Base-by-base conservation (phyloP, 2,113 vertebrate species). In the Macrotus californicus region DNA sequence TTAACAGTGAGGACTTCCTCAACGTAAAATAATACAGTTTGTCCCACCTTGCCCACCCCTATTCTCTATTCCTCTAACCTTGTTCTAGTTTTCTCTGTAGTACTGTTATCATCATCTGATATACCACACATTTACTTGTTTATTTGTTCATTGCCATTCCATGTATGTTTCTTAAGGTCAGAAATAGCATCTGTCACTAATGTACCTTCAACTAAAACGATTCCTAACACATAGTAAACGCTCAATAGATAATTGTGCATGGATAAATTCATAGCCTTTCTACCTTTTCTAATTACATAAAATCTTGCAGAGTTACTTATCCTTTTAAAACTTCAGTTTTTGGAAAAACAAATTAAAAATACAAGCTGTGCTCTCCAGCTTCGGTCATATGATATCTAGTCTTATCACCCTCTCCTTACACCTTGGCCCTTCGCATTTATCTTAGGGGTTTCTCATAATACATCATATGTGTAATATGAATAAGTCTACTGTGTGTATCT, bases 181-280 rank as follows among this genome's bases (percentile, higher is more conserved):
- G 4, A 16, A 11, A 54, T 6, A n/a, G 54, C 29, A 31, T 72
- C n/a, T 61, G 16, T 83, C 18, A 82, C 16, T 26, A 13, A 1
- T 59, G 3, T 64, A n/a, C 31, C 39, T 16, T 84, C 21, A 52
- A 15, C 26, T 82, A 92, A 93, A 85, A 69, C 19, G n/a, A 24
- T 43, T 11, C 22, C 41, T 84, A n/a, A 69, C 19, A 67, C 1
- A 80, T 16, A 50, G 1, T 67, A n/a, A 48, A 21, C 29, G 21
- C 7, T 48, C 29, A 85, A 39, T 64, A 89, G 70, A 66, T 86
- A 77, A 66, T 93, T 88, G 72, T 52, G 14, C 81, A 46, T 81
- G 13, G 7, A 72, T 72, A 18, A 66, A 61, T 75, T 22, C 92
- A 94, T 64, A 64, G 2, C 0, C 6, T 50, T 89, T 31, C 36